phyloP scores from a whole-genome alignment of 2,113 vertebrate genomes.

The Cyprinodon tularosa region DNA sequence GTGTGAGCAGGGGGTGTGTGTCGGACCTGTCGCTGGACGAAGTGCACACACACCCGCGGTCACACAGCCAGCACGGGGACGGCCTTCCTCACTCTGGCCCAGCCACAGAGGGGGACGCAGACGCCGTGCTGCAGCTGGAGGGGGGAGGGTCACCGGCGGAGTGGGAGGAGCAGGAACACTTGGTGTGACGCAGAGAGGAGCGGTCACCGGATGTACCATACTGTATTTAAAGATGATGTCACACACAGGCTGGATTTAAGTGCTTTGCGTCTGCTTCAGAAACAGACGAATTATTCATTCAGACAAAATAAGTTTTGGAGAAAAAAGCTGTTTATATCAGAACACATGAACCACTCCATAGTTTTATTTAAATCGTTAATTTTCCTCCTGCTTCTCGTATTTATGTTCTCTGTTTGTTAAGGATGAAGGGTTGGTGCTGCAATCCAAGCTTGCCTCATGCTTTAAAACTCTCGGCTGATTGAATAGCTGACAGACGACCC shows the following conservation, averaged over 20 bases:
- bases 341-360: conserved; percentile 48
- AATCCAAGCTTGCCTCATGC: conserved; percentile 60
- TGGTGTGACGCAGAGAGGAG: conserved; percentile 61
- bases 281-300: conserved; percentile 45
- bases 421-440: conserved; percentile 66
- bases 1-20: conserved; percentile 48
- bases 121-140: conserved; percentile 53
- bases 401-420: conserved; percentile 45
- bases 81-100: conserved; percentile 48
- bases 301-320: conserved; percentile 30
- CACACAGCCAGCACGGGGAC: conserved; percentile 35
- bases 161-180: conserved; percentile 74
- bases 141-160: conserved; percentile 62
- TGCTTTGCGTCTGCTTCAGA: conserved; percentile 57
- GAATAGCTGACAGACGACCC: conserved; percentile 30
- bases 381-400: conserved; percentile 44
- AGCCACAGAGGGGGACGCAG: conserved; percentile 45
- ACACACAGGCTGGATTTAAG: conserved; percentile 46
- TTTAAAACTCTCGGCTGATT: conserved; percentile 25
- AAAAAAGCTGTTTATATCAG: conserved; percentile 66
- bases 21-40: conserved; percentile 71
- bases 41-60: conserved; percentile 51
- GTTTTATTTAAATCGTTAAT: conserved; percentile 40
- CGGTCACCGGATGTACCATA: conserved; percentile 66
- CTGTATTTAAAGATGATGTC: conserved; percentile 72